These are phyloP conservation scores for Bhutanitis thaidina DNA, from an alignment of 2,888 invertebrate genomes.

Conservation along the genomic window DNA sequence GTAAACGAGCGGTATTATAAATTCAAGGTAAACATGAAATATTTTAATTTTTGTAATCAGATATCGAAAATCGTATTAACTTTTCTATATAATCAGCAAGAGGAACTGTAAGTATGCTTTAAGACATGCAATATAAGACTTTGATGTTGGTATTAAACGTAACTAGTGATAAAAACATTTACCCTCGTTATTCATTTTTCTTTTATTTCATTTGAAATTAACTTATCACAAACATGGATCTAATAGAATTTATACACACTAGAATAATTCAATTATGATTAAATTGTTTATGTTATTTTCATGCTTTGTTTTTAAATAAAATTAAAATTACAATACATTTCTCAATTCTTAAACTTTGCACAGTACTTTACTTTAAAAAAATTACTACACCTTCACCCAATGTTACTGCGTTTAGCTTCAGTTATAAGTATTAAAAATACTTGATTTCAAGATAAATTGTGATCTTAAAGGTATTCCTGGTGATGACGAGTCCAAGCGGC, in stretches of 20 bases:
- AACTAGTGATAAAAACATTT: too few relatives aligned
- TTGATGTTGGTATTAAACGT: too few relatives aligned
- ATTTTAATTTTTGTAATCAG: not conserved
- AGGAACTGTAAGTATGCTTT: constrained; percentile 11
- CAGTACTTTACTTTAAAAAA: not conserved
- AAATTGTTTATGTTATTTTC: not conserved
- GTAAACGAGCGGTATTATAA: not conserved
- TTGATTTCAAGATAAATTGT: not conserved
- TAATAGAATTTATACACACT: not conserved
- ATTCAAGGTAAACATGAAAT: not conserved
- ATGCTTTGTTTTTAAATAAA: too few relatives aligned
- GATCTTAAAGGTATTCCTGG: constrained; percentile 79
- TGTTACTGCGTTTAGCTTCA: too few relatives aligned
- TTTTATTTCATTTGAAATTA: not conserved
- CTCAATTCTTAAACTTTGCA: not conserved
- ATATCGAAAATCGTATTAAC: not conserved
- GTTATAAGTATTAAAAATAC: not conserved
- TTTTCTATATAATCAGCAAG: not conserved
- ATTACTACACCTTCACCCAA: not conserved
- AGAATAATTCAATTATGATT: not conserved
- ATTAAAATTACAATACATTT: too few relatives aligned
- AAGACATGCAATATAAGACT: too few relatives aligned
- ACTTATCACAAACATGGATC: not conserved
- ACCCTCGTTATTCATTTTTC: too few relatives aligned
- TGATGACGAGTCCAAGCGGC: constrained; percentile 93